Evolutionary conservation across 2,888 invertebrate genomes (phyloP).

Genomic region (Xanthia icteritia): DNA sequence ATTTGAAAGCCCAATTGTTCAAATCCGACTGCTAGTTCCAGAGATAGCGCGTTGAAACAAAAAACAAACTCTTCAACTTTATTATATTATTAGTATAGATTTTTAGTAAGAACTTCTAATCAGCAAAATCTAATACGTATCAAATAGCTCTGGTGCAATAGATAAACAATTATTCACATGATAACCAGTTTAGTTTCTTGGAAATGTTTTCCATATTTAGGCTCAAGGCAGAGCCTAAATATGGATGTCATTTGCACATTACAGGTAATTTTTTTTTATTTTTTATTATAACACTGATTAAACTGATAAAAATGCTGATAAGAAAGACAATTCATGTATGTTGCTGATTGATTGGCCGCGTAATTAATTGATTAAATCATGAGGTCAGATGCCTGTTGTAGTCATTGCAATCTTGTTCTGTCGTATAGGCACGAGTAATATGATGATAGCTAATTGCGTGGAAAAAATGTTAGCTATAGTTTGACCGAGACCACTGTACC

Average conservation of each 20-base stretch:
- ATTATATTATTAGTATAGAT: background rate
- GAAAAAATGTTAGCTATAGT: background rate
- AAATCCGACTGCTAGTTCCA: background rate
- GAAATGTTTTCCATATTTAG: constrained; percentile 2
- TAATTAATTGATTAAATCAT: constrained; percentile 16
- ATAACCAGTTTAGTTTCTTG: constrained; percentile 9
- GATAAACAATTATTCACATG: constrained; percentile 13
- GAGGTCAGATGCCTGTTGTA: background rate
- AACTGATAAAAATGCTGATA: constrained; percentile 13
- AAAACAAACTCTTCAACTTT: background rate
- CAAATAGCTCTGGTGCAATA: constrained; percentile 1
- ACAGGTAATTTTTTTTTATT: too few relatives aligned
- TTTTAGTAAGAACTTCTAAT: constrained; percentile 19
- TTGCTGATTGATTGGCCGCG: constrained; percentile 5
- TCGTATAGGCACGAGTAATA: background rate
- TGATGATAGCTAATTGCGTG: background rate
- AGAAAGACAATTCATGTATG: background rate
- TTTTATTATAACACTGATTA: background rate
- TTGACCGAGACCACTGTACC: too few relatives aligned
- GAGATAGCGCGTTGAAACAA: background rate
- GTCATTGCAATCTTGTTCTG: background rate
- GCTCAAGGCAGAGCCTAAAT: too few relatives aligned
- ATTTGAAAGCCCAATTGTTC: background rate
- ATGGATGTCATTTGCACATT: too few relatives aligned
- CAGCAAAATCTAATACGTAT: constrained; percentile 16